phyloP scores from a whole-genome alignment of 2,888 invertebrate genomes.

The Gerris lacustris region DNA sequence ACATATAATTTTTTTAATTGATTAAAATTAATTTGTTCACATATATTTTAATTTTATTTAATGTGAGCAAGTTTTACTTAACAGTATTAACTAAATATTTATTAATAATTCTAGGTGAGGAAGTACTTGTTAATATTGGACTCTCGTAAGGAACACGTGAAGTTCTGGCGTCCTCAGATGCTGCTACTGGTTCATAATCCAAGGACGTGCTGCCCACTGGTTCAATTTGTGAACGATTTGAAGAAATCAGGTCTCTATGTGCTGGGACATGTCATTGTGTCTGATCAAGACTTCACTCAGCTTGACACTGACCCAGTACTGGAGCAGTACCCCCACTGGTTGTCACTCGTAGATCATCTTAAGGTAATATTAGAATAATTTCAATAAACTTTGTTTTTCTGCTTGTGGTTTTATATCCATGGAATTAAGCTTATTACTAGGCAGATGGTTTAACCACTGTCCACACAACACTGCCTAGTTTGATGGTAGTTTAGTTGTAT shows the following conservation, averaged over 20 bases:
- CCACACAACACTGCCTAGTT: too few relatives aligned
- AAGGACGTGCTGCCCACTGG: conserved; percentile 75
- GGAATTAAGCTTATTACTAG: too few relatives aligned
- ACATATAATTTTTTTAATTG: too few relatives aligned
- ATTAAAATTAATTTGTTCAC: too few relatives aligned
- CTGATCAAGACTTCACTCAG: conserved; percentile 40
- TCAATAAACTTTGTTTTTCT: not conserved
- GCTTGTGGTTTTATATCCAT: not conserved
- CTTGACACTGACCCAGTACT: conserved; percentile 54
- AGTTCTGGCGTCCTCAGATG: conserved; percentile 98
- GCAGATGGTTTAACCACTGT: too few relatives aligned
- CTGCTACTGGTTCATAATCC: conserved; percentile 84
- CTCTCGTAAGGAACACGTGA: conserved; percentile 93
- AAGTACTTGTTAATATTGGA: conserved; percentile 93
- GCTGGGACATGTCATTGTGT: conserved; percentile 69
- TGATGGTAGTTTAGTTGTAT: too few relatives aligned
- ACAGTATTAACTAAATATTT: too few relatives aligned
- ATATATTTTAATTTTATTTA: too few relatives aligned
- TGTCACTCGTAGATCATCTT: conserved; percentile 85
- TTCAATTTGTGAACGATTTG: conserved; percentile 94
- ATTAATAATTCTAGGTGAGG: conserved; percentile 49
- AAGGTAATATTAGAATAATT: conserved; percentile 45
- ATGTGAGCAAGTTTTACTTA: too few relatives aligned
- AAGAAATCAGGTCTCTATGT: conserved; percentile 89
- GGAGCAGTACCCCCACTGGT: conserved; percentile 76